Evolutionary conservation across 2,113 vertebrate genomes (phyloP), one percentile per base, ranked within the genome.

Genomic region (Xenopus tropicalis): DNA sequence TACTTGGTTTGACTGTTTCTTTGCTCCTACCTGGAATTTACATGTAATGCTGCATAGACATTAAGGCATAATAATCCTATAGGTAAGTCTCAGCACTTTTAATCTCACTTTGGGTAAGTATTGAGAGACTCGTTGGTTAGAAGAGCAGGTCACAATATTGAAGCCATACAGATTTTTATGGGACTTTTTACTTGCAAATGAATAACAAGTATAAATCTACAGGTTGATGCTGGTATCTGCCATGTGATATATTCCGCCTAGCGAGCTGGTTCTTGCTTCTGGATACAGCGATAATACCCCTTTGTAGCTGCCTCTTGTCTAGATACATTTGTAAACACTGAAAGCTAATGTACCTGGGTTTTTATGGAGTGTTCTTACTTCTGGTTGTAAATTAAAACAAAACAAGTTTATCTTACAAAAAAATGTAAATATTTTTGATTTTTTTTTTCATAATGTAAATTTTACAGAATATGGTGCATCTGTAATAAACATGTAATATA

Each of bases 241-340:
- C 80, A 57, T 71, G 74, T 83, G 78, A 68, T 48, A 1, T 81
- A 74, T 86, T 80, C 85, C 89, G 16, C 25, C 17, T 74, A 74
- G 97, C 96, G 88, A 98, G 96, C 96, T 97, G 96, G 96, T 92
- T 95, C 95, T 98, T 97, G 92, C 90, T 90, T 89, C 51, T 89
- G 80, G 90, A 86, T 82, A 85, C 85, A 86, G 82, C 85, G 82
- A 72, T 86, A 82, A 71, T 88, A 78, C 83, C 82, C n/a, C 70
- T 19, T 88, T 85, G 71, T 89, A 90, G 92, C 90, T 94, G 85
- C 84, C 89, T 37, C 29, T 37, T 37, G 29, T 37, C 29, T 37
- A 37, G 29, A 37, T 5, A 81, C 80, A 80, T 86, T 89, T 90
- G 77, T 91, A 89, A 90, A 88, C 89, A 86, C 82, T 83, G 74